Conservation (phyloP, 1,140 invertebrate genomes). For the Mya arenaria region DNA sequence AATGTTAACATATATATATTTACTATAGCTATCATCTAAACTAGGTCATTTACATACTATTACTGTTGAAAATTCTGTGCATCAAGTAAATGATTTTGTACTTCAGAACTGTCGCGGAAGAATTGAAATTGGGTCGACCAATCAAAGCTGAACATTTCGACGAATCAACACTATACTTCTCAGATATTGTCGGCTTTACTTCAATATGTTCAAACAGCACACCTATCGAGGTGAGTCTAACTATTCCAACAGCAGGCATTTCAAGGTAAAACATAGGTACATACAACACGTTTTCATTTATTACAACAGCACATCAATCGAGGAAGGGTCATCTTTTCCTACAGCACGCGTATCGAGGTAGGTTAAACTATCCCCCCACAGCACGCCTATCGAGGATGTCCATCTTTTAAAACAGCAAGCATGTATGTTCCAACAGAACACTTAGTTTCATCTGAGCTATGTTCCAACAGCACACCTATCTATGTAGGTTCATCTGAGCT, state of each 20-base stretch:
- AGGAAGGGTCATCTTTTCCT: conserved; percentile 89
- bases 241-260: conserved; percentile 92
- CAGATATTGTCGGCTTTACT: conserved; percentile 92
- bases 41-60: too few species aligned
- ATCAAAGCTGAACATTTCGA: conserved; percentile 94
- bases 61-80: not conserved
- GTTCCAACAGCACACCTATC: too few species aligned
- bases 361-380: too few species aligned
- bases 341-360: conserved; percentile 91
- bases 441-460: too few species aligned
- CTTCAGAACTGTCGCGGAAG: conserved; percentile 91
- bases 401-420: too few species aligned
- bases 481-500: too few species aligned
- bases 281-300: conserved; percentile 90
- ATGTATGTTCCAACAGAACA: too few species aligned
- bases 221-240: conserved; percentile 90
- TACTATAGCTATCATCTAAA: too few species aligned
- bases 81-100: not conserved
- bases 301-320: conserved; percentile 92
- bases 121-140: conserved; percentile 91
- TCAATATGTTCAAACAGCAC: conserved; percentile 91
- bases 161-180: conserved; percentile 88
- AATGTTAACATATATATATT: too few species aligned
- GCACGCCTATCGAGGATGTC: too few species aligned
- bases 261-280: conserved; percentile 92